Percentiles rank a stretch among this genome's conserved stretches.
Conservation (phyloP, 1,140 invertebrate species). For the Callitettix versicolor region DNA sequence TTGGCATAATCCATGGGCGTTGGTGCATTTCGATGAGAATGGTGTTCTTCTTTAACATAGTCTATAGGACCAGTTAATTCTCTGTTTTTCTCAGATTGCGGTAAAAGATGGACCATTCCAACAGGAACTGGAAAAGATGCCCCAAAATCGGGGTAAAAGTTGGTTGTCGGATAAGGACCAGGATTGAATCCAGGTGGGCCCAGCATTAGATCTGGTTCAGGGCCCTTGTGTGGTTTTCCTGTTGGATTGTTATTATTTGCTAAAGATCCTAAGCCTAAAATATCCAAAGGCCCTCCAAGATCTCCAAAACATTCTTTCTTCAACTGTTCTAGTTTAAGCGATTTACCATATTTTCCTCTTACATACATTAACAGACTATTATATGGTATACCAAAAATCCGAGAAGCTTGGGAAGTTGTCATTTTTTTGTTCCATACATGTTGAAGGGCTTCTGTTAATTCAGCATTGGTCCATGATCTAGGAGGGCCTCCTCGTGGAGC, state of each 20-base stretch:
- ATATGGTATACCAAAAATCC: slow-evolving; percentile 83
- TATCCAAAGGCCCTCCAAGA: slow-evolving; percentile 44
- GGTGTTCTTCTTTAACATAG: slow-evolving; percentile 15
- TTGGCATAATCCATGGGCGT: slow-evolving; percentile 20
- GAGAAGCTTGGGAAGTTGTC: slow-evolving; percentile 83
- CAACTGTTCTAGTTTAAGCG: slow-evolving; percentile 73
- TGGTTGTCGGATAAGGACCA: slow-evolving; percentile 38
- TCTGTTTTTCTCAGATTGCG: slow-evolving; percentile 58
- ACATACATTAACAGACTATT: slow-evolving; percentile 87
- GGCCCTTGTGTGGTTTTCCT: slow-evolving; percentile 32
- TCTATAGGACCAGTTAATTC: slow-evolving; percentile 18
- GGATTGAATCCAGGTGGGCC: slow-evolving; percentile 47
- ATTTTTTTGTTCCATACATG: slow-evolving; percentile 90
- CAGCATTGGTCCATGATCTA: slow-evolving; percentile 80
- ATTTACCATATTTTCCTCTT: slow-evolving; percentile 83
- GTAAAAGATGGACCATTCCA: slow-evolving; percentile 69
- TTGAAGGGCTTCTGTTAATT: slow-evolving; percentile 75
- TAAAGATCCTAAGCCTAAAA: slow-evolving; percentile 47
- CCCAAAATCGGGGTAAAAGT: slow-evolving; percentile 68
- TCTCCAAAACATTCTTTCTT: slow-evolving; percentile 76
- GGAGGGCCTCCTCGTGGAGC: slow-evolving; percentile 78
- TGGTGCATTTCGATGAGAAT: slow-evolving; percentile 1
- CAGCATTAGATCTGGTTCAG: slow-evolving; percentile 26
- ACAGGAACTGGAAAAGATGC: slow-evolving; percentile 69
- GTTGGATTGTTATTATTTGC: slow-evolving; percentile 52